Evolutionary conservation across 2,888 invertebrate genomes (phyloP), one percentile per base, ranked within the genome.

Genomic region (Melanargia galathea): DNA sequence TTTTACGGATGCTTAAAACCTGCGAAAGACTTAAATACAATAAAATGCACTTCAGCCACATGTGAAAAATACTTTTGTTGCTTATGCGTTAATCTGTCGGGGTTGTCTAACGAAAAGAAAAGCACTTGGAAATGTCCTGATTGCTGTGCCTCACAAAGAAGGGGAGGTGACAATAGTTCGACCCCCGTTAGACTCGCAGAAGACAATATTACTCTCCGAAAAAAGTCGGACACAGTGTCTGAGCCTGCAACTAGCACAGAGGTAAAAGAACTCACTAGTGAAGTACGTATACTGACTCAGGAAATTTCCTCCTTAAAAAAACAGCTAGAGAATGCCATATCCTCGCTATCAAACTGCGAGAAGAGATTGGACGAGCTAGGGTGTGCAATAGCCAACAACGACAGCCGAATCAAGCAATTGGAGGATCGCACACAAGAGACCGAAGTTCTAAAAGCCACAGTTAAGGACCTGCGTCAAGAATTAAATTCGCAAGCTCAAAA

Each of bases 71-170:
- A 22, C 10, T 60, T 54, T 16, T 60, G 60, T 33, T 46, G 52
- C 13, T 45, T 54, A 35, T 60, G 60, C n/a, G 45, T 60, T 20
- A 52, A 52, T 16, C 6, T 60, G 13, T 18, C 60, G 13, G 33
- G 22, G 2, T 1, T 60, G 24, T 18, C 30, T 33, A 46, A 2
- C 11, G 40, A 40, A 16, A 40, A 16, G 40, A 40, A 16, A 40
- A 16, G 11, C 16, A 40, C 0, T 2, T 60, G 60, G 60, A 60
- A 54, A 45, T 60, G 60, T 33, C 62, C 62, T 8, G 56, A 62
- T 18, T 62, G 62, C n/a, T 49, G 56, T 22, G 62, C 62, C 0
- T 6, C 38, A 26, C 49, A 43, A 18, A 62, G 48, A 57, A 62
- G 30, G 30, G 62, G 57, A 1, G 62, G 62, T 11, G 57, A 62